Percentiles rank a stretch among this genome's conserved stretches.
phyloP scores from a whole-genome alignment of 2,113 vertebrate species.

The Dinomys branickii region DNA sequence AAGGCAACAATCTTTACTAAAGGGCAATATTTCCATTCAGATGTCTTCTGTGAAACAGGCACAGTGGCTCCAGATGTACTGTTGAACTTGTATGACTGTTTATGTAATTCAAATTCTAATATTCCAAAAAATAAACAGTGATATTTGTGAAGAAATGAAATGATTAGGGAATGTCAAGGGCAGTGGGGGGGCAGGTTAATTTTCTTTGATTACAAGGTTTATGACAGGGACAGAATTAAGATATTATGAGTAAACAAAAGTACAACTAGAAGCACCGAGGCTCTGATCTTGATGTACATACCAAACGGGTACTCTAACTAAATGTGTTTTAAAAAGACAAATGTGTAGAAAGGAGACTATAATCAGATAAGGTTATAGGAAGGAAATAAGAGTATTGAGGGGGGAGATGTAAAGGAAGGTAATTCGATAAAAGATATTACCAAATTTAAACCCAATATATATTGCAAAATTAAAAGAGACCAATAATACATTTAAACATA shows the following conservation, averaged over 20 bases:
- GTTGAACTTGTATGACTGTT: not conserved
- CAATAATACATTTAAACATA: not conserved
- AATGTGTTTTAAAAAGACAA: not conserved
- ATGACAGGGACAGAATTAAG: not conserved
- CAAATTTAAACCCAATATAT: not conserved
- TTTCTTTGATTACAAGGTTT: not conserved
- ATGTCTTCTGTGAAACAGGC: not conserved
- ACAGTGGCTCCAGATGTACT: not conserved
- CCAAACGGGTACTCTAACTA: not conserved
- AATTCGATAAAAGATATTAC: not conserved
- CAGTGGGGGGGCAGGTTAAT: not conserved
- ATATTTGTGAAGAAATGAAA: not conserved
- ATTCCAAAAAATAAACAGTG: not conserved
- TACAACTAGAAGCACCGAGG: not conserved
- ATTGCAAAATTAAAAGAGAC: not conserved
- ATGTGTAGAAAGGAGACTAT: not conserved
- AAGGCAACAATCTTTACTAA: not conserved
- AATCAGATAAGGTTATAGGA: not conserved
- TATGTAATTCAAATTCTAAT: not conserved
- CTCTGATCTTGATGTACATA: not conserved
- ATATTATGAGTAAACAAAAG: rapidly evolving
- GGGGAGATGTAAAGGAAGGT: not conserved
- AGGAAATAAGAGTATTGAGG: not conserved
- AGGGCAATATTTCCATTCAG: not conserved
- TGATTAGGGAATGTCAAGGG: not conserved